Evolutionary conservation across 2,797 vertebrate species (phyloP), one percentile per base, ranked within the genome.

Genomic region (Coregonus ussuriensis): DNA sequence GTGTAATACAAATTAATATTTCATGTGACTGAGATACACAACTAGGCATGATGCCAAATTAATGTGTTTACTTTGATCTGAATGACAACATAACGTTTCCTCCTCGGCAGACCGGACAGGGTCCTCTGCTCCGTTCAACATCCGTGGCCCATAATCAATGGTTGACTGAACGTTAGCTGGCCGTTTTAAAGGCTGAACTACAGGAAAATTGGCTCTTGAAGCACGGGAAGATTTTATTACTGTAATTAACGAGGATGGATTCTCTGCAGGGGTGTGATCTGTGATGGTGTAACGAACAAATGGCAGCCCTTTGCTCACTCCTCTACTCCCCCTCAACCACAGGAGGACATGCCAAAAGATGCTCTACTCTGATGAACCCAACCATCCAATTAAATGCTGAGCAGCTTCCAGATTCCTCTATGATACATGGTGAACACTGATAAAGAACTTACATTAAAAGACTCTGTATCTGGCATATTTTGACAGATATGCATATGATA

Each of bases 11-110:
- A 15, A 68, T 18, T 2, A 3, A 35, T 68, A 1, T 35, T 6
- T 15, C 11, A 63, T 25, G 59, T 13, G 59, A 25, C 59, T 62
- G 5, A 9, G 65, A 67, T 6, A 18, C 31, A 35, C 65, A 31
- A 35, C 5, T 11, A 35, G 65, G 11, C 65, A 67, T 35, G 65
- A 67, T 35, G 66, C 33, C 66, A 68, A 35, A 37, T 68, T 1
- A 68, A 63, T 63, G 66, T 68, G 33, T 68, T 68, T 18, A 33
- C 66, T 68, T 68, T 63, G 59, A 63, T 25, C 15, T 63, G 21
- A 63, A 29, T 4, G 21, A 63, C 21, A 63, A 63, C 59, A 9
- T 29, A 63, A 63, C 21, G 59, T 29, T 3, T 0, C 6, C 15
- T 7, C 18, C 15, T 63, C 59, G 9, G 16, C 59, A 63, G 59